Conservation (phyloP, 2,888 invertebrate species). For the Horisme vitalbata region DNA sequence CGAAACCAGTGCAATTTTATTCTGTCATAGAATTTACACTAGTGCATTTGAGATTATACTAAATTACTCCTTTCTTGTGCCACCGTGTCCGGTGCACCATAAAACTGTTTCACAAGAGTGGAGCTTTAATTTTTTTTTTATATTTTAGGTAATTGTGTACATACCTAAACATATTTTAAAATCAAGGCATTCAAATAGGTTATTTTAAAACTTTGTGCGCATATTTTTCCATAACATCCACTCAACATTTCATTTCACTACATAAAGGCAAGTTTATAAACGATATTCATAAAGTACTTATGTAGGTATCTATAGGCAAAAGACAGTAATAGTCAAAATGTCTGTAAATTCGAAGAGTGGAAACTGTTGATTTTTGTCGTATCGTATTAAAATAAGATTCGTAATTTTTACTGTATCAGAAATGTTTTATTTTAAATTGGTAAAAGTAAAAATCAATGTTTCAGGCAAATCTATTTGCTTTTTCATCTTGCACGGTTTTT, state of each 20-base stretch:
- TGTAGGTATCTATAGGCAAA: slow-evolving; percentile 6
- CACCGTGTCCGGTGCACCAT: slow-evolving; percentile 56
- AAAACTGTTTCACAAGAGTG: slow-evolving; percentile 63
- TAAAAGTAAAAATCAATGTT: slow-evolving; percentile 27
- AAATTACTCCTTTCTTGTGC: slow-evolving; percentile 62
- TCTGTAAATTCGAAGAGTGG: slow-evolving; percentile 15
- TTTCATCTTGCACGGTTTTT: slow-evolving; percentile 19
- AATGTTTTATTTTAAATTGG: slow-evolving; percentile 20
- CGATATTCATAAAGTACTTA: slow-evolving; percentile 10
- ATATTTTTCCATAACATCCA: slow-evolving; percentile 50
- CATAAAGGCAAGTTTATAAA: slow-evolving; percentile 34
- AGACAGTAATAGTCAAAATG: slow-evolving; percentile 5
- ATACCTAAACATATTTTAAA: slow-evolving; percentile 54
- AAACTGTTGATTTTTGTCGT: slow-evolving; percentile 23
- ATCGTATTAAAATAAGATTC: slow-evolving; percentile 25
- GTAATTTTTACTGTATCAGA: slow-evolving; percentile 20
- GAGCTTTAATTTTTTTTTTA: slow-evolving; percentile 54
- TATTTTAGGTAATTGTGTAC: slow-evolving; percentile 65
- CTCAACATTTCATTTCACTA: slow-evolving; percentile 37
- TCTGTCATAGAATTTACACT: slow-evolving; percentile 56
- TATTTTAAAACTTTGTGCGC: slow-evolving; percentile 37
- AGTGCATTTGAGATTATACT: slow-evolving; percentile 54
- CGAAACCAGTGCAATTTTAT: slow-evolving; percentile 50
- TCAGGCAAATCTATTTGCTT: slow-evolving; percentile 5
- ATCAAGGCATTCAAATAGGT: slow-evolving; percentile 58